A percentile compares a stretch with the other conserved stretches of the same genome.
phyloP scores from a whole-genome alignment of 2,113 vertebrate species.

The Pelmatolapia mariae region DNA sequence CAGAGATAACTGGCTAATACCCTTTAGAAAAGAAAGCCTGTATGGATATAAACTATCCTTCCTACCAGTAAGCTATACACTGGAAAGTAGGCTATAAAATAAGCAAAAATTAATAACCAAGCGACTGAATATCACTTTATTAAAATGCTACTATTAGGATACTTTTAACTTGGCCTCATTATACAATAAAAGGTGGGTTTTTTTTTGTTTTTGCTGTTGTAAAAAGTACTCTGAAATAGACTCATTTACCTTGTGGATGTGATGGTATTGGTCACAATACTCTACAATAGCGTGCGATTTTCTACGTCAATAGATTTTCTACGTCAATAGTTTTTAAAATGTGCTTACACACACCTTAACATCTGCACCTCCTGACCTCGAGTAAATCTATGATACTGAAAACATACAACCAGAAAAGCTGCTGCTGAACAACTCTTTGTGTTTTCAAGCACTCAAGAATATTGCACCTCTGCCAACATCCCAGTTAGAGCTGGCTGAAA shows the following conservation, averaged over 20 bases:
- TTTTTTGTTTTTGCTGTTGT: neutral
- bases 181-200: neutral
- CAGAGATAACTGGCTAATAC: constrained; percentile 42
- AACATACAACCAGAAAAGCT: neutral
- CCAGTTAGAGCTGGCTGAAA: neutral
- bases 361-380: neutral
- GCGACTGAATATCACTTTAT: neutral
- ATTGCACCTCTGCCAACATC: neutral
- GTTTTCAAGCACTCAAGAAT: neutral
- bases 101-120: neutral
- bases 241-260: neutral
- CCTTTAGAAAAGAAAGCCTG: neutral
- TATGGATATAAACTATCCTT: constrained; percentile 18
- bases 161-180: neutral
- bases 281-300: neutral
- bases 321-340: too few species aligned
- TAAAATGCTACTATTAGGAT: neutral
- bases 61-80: constrained; percentile 5
- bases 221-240: neutral
- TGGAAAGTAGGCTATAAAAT: neutral
- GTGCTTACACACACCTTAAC: neutral
- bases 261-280: neutral
- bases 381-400: neutral
- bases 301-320: neutral
- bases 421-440: neutral